Conservation (phyloP, 2,113 vertebrate species). For the Nerophis lumbriciformis region DNA sequence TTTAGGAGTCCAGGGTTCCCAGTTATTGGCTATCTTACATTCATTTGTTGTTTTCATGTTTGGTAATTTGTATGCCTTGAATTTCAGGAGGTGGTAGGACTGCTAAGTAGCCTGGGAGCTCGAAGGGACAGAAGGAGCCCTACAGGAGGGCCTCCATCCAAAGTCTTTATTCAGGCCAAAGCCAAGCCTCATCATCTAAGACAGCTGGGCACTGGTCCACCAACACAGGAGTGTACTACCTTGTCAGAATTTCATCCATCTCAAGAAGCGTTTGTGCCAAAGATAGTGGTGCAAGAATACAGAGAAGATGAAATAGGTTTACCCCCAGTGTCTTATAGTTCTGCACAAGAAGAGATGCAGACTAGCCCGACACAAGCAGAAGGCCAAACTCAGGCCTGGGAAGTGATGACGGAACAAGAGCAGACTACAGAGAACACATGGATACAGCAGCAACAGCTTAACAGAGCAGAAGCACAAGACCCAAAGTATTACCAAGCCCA, state of each 20-base stretch:
- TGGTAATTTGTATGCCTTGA: conserved; percentile 3
- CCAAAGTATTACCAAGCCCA: conserved; percentile 4
- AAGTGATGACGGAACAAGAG: conserved; percentile 2
- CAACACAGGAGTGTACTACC: conserved; percentile 1
- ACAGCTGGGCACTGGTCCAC: neutral
- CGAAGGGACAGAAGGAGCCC: conserved; percentile 67
- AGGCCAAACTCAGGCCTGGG: neutral
- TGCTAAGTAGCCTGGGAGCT: conserved; percentile 72
- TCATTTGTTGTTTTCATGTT: neutral
- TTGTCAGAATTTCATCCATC: neutral
- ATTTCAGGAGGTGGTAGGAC: conserved; percentile 67
- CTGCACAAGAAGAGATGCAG: conserved; percentile 39
- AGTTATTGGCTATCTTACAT: too few species aligned
- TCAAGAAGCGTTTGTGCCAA: conserved; percentile 40
- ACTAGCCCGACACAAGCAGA: conserved; percentile 25
- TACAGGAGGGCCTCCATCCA: conserved; percentile 52
- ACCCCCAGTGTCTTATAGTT: conserved; percentile 36
- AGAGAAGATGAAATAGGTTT: conserved; percentile 36
- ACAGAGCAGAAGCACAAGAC: conserved; percentile 6
- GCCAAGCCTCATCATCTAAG: conserved; percentile 17
- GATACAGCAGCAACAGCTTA: conserved; percentile 6
- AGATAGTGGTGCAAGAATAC: conserved; percentile 64
- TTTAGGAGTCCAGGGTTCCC: too few species aligned
- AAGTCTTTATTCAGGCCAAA: conserved; percentile 56
- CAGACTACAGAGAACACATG: conserved; percentile 11